Evolutionary conservation across 2,888 invertebrate species (phyloP).

Genomic region (Formica aserva): DNA sequence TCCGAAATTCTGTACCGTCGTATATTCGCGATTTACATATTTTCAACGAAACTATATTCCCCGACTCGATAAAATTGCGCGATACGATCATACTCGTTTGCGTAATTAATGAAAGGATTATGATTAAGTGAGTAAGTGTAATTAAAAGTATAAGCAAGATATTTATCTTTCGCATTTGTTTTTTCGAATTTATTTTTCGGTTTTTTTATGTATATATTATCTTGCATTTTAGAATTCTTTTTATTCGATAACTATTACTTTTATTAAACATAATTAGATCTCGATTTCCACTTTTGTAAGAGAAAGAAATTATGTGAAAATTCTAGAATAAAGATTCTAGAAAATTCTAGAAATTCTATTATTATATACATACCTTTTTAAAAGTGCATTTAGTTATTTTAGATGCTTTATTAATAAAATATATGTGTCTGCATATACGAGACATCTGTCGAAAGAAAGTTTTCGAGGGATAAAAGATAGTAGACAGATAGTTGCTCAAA

Average conservation of each 20-base stretch:
- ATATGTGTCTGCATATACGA: background rate
- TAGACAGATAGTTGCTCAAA: constrained; percentile 4
- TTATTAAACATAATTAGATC: background rate
- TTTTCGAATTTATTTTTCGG: background rate
- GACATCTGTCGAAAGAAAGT: background rate
- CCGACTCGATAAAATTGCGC: background rate
- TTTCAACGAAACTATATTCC: background rate
- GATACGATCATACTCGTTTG: background rate
- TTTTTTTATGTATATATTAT: background rate
- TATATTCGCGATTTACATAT: background rate
- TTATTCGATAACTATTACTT: background rate
- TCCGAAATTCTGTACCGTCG: background rate
- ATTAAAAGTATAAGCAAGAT: background rate
- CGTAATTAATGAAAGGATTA: background rate
- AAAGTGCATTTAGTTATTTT: background rate
- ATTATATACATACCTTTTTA: background rate
- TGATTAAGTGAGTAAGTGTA: background rate
- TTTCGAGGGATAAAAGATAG: background rate
- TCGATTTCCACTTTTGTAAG: background rate
- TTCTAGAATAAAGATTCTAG: too few relatives aligned
- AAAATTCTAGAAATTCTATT: background rate
- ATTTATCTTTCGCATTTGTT: background rate
- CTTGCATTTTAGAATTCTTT: background rate
- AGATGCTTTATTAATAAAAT: background rate
- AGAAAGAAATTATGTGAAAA: background rate